A percentile compares a stretch with the other conserved stretches of the same genome.
These are phyloP conservation scores for Drosophila pseudotalamancana DNA, from an alignment of 2,888 invertebrate genomes.

Conservation along the genomic window DNA sequence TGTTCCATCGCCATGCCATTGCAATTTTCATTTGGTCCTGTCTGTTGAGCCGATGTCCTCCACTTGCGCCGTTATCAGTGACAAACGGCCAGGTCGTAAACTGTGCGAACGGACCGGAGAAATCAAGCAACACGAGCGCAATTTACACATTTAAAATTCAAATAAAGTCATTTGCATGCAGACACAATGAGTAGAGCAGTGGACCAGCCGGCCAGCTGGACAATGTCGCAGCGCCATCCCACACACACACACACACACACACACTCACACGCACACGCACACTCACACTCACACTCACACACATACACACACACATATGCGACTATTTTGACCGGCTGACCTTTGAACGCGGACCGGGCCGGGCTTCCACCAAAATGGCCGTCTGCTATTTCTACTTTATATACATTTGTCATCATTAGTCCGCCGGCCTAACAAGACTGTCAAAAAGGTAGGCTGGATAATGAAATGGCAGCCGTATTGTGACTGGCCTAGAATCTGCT, in stretches of 20 bases:
- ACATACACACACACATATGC: constrained; percentile 75
- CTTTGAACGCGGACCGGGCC: constrained; percentile 56
- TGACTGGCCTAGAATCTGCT: constrained; percentile 28
- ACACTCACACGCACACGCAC: no score
- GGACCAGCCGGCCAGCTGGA: constrained; percentile 24
- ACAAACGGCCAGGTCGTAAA: constrained; percentile 76
- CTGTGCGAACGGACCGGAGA: constrained; percentile 33
- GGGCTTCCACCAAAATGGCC: constrained; percentile 19
- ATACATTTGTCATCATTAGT: constrained; percentile 77
- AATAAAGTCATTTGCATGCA: constrained; percentile 78
- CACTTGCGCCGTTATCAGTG: constrained; percentile 69
- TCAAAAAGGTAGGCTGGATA: constrained; percentile 36
- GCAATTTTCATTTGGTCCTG: constrained; percentile 71
- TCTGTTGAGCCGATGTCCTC: constrained; percentile 43
- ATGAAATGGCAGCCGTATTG: constrained; percentile 30
- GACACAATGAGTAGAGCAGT: constrained; percentile 59
- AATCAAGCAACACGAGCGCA: constrained; percentile 63
- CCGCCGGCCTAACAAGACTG: constrained; percentile 42
- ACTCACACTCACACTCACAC: no score
- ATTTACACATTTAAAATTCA: constrained; percentile 78
- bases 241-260: no score
- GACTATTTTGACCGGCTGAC: constrained; percentile 56
- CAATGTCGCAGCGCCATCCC: constrained; percentile 61
- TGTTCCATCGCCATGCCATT: constrained; percentile 57
- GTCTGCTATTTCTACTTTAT: constrained; percentile 34